Percentiles rank a stretch among this genome's conserved stretches.
These are phyloP conservation scores for Aurelia aurita DNA, from an alignment of 30 jellyfish, hydroid and myxozoan genomes.

Conservation along the genomic window DNA sequence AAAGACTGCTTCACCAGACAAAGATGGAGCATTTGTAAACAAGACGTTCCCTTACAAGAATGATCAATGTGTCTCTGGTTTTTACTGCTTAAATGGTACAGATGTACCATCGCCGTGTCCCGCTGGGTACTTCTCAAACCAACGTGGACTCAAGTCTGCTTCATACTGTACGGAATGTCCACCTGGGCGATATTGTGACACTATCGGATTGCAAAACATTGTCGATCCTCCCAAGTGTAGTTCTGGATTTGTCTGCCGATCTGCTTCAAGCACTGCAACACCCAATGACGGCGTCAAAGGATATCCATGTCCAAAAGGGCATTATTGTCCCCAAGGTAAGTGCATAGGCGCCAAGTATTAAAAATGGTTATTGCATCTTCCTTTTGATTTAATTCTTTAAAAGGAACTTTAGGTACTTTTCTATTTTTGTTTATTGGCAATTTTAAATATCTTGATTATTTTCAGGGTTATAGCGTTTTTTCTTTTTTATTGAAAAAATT, in stretches of 20 bases:
- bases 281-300: constrained; percentile 92
- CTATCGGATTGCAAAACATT: constrained; percentile 75
- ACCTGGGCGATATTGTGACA: constrained; percentile 94
- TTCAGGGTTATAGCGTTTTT: too few species aligned
- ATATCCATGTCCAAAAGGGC: constrained; percentile 91
- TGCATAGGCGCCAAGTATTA: not conserved
- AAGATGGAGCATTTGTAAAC: constrained; percentile 56
- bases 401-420: too few species aligned
- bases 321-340: constrained; percentile 92
- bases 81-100: constrained; percentile 93
- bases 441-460: too few species aligned
- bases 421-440: too few species aligned
- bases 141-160: constrained; percentile 68
- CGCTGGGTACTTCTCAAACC: constrained; percentile 86
- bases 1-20: constrained; percentile 82
- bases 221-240: constrained; percentile 92
- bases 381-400: too few species aligned
- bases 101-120: constrained; percentile 95
- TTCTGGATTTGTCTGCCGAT: constrained; percentile 90
- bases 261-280: constrained; percentile 85
- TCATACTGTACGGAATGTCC: constrained; percentile 90
- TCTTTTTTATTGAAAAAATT: too few species aligned
- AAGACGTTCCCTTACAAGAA: constrained; percentile 86
- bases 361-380: too few species aligned
- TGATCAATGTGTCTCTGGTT: constrained; percentile 94